These are phyloP conservation scores for Cirrhinus mrigala DNA, from an alignment of 2,797 vertebrate genomes.

Conservation along the genomic window DNA sequence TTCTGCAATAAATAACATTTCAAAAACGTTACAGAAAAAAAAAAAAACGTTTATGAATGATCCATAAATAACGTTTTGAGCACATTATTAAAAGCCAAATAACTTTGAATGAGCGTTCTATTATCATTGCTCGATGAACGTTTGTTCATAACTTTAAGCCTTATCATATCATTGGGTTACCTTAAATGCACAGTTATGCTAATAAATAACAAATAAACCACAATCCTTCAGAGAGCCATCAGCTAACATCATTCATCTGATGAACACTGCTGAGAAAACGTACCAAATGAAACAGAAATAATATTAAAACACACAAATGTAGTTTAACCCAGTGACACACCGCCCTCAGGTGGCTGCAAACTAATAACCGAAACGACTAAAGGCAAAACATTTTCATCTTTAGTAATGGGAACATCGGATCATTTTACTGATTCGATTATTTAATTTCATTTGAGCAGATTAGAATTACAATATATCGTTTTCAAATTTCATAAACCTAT, in stretches of 20 bases:
- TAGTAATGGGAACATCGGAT: not conserved
- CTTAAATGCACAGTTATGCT: not conserved
- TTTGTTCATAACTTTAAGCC: too few relatives aligned
- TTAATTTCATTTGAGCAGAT: not conserved
- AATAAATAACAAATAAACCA: not conserved
- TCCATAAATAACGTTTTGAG: not conserved
- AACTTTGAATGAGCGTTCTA: not conserved
- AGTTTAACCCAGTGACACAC: not conserved
- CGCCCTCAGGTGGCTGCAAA: not conserved
- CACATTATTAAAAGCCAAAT: not conserved
- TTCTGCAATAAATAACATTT: too few relatives aligned
- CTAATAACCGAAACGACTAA: not conserved
- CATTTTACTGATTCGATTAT: not conserved
- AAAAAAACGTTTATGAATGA: not conserved
- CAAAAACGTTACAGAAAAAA: too few relatives aligned
- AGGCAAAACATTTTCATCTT: not conserved
- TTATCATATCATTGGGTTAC: too few relatives aligned
- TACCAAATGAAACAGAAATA: not conserved
- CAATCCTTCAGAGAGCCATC: not conserved
- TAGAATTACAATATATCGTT: too few relatives aligned
- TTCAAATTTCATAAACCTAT: too few relatives aligned
- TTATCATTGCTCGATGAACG: not conserved
- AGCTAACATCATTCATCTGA: not conserved
- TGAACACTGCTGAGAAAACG: not conserved
- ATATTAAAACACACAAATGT: not conserved